Conservation (phyloP, 2,797 vertebrate species). For the Anguilla marmorata region DNA sequence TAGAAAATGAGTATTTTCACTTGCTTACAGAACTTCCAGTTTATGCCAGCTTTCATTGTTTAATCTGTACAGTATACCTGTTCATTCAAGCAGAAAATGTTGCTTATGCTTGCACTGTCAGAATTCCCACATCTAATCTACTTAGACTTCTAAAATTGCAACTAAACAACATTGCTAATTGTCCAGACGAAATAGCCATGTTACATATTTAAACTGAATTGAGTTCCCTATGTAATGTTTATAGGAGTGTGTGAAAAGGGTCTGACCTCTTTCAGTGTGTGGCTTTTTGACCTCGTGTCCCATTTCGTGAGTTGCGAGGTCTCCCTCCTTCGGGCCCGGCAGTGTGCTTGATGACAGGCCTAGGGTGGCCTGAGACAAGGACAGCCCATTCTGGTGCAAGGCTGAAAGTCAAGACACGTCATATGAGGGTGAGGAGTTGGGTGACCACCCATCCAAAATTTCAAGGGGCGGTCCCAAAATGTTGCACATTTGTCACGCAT, state of each 20-base stretch:
- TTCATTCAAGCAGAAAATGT: neutral
- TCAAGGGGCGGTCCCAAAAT: too few species aligned
- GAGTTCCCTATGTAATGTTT: too few species aligned
- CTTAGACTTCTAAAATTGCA: neutral
- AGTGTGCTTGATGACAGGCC: constrained; percentile 85
- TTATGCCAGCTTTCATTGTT: too few species aligned
- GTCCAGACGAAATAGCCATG: neutral
- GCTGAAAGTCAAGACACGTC: constrained; percentile 65
- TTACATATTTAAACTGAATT: constrained; percentile 15
- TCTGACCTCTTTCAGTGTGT: constrained; percentile 89
- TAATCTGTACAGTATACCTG: too few species aligned
- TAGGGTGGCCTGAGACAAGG: constrained; percentile 86
- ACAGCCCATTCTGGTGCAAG: constrained; percentile 84
- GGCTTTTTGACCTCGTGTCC: constrained; percentile 87
- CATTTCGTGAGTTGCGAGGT: constrained; percentile 82
- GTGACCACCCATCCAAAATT: too few species aligned
- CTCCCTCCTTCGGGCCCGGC: constrained; percentile 85
- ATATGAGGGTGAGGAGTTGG: neutral
- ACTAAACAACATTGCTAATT: neutral
- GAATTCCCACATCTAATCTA: neutral
- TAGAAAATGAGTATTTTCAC: neutral
- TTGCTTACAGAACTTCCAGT: neutral
- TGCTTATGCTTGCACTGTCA: neutral
- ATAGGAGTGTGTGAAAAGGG: neutral
- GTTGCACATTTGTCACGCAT: too few species aligned